These are phyloP conservation scores for Homarus gammarus DNA, from an alignment of 2,888 invertebrate genomes.

Conservation along the genomic window DNA sequence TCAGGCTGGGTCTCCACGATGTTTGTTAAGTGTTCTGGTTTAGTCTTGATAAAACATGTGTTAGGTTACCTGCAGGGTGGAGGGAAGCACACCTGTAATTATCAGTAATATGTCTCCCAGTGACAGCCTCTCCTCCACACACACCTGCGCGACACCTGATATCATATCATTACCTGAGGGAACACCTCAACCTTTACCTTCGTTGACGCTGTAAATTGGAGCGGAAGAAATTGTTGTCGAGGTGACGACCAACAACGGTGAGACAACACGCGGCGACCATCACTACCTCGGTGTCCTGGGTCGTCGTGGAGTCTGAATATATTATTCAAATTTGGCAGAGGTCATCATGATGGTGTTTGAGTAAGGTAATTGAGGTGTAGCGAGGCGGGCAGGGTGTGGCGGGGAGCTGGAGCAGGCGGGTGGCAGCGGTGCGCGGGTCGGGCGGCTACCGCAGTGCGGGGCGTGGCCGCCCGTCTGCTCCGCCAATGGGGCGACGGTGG, in stretches of 20 bases:
- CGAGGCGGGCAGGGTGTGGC: not conserved
- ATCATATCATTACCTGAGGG: not conserved
- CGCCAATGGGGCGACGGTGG: conserved; percentile 64
- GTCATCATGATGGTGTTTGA: not conserved
- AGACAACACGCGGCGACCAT: too few relatives aligned
- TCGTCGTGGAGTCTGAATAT: not conserved
- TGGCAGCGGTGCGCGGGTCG: conserved; percentile 51
- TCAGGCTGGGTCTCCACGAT: too few relatives aligned
- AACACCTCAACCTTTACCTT: not conserved
- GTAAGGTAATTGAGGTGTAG: not conserved
- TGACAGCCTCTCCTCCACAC: too few relatives aligned
- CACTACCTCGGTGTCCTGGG: too few relatives aligned
- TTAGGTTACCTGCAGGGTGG: too few relatives aligned
- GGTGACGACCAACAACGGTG: too few relatives aligned
- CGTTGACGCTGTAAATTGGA: not conserved
- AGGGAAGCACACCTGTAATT: too few relatives aligned
- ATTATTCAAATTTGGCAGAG: conserved; percentile 1
- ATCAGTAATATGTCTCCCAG: not conserved
- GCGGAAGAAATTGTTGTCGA: not conserved
- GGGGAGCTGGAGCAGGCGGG: conserved; percentile 10
- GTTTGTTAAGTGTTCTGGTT: too few relatives aligned
- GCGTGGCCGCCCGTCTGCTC: conserved; percentile 62
- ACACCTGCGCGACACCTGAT: too few relatives aligned
- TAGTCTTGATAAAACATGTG: too few relatives aligned
- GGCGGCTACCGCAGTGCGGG: conserved; percentile 65